Percentiles rank a stretch among this genome's conserved stretches.
These are phyloP conservation scores for Tinamus major DNA, from an alignment of 2,797 vertebrate genomes.

Conservation along the genomic window DNA sequence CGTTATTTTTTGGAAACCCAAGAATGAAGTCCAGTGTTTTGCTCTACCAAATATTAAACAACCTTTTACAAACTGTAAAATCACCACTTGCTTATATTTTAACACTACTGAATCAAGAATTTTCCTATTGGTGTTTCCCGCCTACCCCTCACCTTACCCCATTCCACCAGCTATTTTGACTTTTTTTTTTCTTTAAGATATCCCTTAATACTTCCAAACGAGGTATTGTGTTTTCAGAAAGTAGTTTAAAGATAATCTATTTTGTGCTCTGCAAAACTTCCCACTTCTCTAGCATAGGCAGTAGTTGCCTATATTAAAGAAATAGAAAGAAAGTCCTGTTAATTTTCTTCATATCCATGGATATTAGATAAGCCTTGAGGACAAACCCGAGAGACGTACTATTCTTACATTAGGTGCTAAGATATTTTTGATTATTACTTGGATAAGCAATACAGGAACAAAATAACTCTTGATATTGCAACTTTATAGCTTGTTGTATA, in stretches of 20 bases:
- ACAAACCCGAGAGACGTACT: background rate
- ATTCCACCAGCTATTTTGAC: background rate
- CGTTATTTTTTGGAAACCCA: background rate
- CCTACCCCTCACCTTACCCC: too few relatives aligned
- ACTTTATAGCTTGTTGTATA: background rate
- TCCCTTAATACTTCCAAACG: background rate
- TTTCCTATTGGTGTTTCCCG: background rate
- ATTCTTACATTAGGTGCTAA: background rate
- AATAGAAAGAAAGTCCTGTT: background rate
- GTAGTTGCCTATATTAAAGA: background rate
- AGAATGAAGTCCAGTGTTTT: background rate
- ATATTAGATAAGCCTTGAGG: background rate
- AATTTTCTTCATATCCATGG: background rate
- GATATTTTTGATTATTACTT: background rate
- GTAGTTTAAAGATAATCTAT: background rate
- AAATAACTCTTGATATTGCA: background rate
- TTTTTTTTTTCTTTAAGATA: background rate
- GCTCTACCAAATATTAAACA: background rate
- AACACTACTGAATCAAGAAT: background rate
- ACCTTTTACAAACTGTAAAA: background rate
- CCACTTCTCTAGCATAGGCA: background rate
- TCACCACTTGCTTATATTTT: accelerated
- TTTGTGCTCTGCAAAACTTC: background rate
- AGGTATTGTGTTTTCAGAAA: background rate
- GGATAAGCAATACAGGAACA: background rate